phyloP scores from a whole-genome alignment of 2,113 vertebrate genomes.

The Chaetops frenatus region DNA sequence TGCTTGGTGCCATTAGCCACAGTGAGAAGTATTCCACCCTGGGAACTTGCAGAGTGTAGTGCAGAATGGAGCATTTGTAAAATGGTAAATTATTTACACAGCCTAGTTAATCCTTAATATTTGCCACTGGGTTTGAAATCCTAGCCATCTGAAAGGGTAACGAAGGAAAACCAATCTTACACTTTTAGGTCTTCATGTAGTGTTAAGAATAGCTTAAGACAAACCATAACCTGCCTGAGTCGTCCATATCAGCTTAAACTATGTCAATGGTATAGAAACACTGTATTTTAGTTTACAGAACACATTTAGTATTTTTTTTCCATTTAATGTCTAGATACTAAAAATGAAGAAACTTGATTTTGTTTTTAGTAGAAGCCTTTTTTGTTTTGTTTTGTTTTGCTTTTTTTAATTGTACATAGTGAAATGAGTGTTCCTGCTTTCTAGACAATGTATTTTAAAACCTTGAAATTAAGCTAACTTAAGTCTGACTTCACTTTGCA shows the following conservation, averaged over 20 bases:
- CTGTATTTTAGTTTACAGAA: constrained; percentile 76
- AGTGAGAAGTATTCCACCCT: not conserved
- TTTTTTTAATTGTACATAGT: constrained; percentile 66
- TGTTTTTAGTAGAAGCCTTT: constrained; percentile 61
- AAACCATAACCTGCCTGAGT: constrained; percentile 49
- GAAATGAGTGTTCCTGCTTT: constrained; percentile 71
- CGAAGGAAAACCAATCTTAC: constrained; percentile 11
- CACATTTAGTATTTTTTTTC: constrained; percentile 71
- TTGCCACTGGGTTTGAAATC: constrained; percentile 26
- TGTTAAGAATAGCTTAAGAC: constrained; percentile 58
- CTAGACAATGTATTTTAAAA: constrained; percentile 57
- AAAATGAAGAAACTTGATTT: constrained; percentile 79
- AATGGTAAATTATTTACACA: not conserved
- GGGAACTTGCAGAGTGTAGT: not conserved
- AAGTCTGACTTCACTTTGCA: constrained; percentile 56
- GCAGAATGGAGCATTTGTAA: not conserved
- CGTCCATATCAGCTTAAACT: constrained; percentile 47
- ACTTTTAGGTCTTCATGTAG: constrained; percentile 37
- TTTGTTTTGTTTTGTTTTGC: not conserved
- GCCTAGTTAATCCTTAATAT: not conserved
- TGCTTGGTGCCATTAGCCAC: not conserved
- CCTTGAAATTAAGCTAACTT: constrained; percentile 65
- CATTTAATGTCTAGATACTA: constrained; percentile 74
- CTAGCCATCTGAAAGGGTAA: constrained; percentile 1
- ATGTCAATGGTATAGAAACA: constrained; percentile 75